phyloP scores from a whole-genome alignment of 2,888 invertebrate genomes.

The Fragum whitleyi region DNA sequence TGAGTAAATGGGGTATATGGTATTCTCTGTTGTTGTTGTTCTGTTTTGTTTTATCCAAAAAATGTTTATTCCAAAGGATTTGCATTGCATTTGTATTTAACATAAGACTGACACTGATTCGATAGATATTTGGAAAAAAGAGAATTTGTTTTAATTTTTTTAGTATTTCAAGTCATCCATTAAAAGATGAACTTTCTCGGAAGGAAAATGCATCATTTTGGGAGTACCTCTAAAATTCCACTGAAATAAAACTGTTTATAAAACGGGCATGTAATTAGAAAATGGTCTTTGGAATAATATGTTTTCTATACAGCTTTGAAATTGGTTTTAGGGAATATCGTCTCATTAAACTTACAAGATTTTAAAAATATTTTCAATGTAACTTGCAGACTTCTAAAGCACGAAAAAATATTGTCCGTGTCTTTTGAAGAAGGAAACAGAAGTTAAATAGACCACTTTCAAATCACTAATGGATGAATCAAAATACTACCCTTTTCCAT shows the following conservation, averaged over 20 bases:
- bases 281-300: not conserved
- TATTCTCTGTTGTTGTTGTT: no score
- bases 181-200: conserved; percentile 11
- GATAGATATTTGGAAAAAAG: not conserved
- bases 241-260: not conserved
- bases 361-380: no score
- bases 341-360: no score
- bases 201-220: conserved; percentile 7
- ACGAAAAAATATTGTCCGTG: no score
- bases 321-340: no score
- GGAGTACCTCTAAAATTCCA: not conserved
- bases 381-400: no score
- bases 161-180: conserved; percentile 23
- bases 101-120: not conserved
- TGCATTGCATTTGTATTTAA: not conserved
- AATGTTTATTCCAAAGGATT: not conserved
- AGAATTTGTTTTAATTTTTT: not conserved
- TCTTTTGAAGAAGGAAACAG: no score
- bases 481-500: conserved; percentile 7
- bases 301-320: no score
- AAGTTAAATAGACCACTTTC: not conserved
- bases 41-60: no score
- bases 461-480: conserved; percentile 11
- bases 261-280: not conserved
- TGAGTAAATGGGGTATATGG: no score